Evolutionary conservation across 2,888 invertebrate genomes (phyloP), one percentile per base, ranked within the genome.

Genomic region (Drosophila quinaria): DNA sequence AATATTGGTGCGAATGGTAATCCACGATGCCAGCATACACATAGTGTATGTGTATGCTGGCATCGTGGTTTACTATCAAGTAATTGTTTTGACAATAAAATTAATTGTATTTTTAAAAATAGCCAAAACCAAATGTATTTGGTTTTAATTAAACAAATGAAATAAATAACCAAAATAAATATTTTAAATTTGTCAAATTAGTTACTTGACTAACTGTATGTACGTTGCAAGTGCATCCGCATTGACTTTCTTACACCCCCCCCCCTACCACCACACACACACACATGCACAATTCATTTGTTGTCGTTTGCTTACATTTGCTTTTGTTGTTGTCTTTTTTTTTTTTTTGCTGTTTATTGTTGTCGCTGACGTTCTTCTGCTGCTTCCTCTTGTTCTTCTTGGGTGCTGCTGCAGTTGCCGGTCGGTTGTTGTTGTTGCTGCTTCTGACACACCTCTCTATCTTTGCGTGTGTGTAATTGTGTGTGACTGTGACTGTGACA

Each of bases 381-480:
- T 59, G 55, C 39, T 59, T 60, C 52, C 52, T 63, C 44, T 70
- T 37, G 42, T 73, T 37, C 25, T 61, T 51, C 49, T 52, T 58
- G 49, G 52, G 61, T 69, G 54, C 62, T 66, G 68, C 60, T 66
- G 73, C 73, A 60, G 60, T 77, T 64, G 75, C 73, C 73, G 75
- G 78, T 77, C 77, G 65, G 51, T 77, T 70, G 60, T 52, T 65
- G 46, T n/a, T 37, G 56, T 54, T 72, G 66, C 41, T 74, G 37
- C 51, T 47, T 59, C 37, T 60, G 50, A 44, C 58, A 58, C 54
- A 54, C 31, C 44, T 42, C 31, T 29, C 22, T 25, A 31, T 42
- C 52, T 59, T 39, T 13, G 29, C 22, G 35, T 64, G 64, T 22
- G 49, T 52, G 60, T 42, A 37, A 64, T 46, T 52, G 50, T 54